phyloP scores from a whole-genome alignment of 2,888 invertebrate genomes.

The Encarsia formosa region DNA sequence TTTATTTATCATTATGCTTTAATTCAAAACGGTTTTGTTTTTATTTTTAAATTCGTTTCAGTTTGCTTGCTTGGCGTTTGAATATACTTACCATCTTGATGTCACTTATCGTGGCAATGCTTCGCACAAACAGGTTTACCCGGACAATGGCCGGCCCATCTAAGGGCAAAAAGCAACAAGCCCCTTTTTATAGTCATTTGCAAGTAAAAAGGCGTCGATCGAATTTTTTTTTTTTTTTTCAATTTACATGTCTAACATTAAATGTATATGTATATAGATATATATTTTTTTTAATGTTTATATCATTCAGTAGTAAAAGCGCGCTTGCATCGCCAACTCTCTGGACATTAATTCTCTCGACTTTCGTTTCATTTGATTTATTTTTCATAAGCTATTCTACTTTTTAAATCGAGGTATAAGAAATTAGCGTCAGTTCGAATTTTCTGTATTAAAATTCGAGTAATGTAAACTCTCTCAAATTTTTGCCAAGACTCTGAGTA shows the following conservation, averaged over 20 bases:
- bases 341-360: conserved; percentile 11
- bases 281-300: too few species aligned
- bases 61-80: conserved; percentile 31
- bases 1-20: conserved; percentile 8
- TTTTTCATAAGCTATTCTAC: background rate
- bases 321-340: conserved; percentile 5
- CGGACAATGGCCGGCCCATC: conserved; percentile 95
- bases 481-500: too few species aligned
- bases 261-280: background rate
- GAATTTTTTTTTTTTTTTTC: conserved; percentile 14
- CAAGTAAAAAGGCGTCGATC: conserved; percentile 13
- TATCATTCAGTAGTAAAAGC: too few species aligned
- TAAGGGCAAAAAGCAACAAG: conserved; percentile 54
- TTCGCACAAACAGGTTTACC: conserved; percentile 97
- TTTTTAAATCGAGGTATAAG: background rate
- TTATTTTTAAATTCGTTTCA: conserved; percentile 7
- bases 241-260: too few species aligned
- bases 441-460: too few species aligned
- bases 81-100: conserved; percentile 95
- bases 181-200: conserved; percentile 42
- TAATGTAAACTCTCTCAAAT: too few species aligned
- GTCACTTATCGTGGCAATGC: conserved; percentile 97
- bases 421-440: too few species aligned
- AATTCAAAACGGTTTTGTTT: conserved; percentile 1
- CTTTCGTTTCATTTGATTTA: background rate